Percentiles rank a stretch among this genome's conserved stretches.
These are phyloP conservation scores for Geotrypetes seraphini DNA, from an alignment of 2,797 vertebrate species.

Conservation along the genomic window DNA sequence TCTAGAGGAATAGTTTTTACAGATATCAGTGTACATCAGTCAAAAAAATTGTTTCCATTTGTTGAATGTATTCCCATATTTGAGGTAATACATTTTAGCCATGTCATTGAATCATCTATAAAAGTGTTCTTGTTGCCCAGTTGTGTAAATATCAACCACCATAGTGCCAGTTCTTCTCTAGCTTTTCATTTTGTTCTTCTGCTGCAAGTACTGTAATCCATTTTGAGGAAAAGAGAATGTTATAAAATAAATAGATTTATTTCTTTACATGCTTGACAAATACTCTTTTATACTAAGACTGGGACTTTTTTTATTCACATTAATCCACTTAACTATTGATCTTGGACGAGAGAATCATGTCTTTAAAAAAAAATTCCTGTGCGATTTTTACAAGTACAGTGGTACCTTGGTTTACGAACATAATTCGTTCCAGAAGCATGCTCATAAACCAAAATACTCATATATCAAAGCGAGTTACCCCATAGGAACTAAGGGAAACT, in stretches of 20 bases:
- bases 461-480: too few relatives aligned
- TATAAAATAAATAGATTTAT: slow-evolving; percentile 74
- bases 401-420: too few relatives aligned
- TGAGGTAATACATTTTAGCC: slow-evolving; percentile 34
- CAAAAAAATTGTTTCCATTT: slow-evolving; percentile 20
- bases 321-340: too few relatives aligned
- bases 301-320: too few relatives aligned
- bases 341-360: too few relatives aligned
- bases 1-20: slow-evolving; percentile 48
- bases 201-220: slow-evolving; percentile 62
- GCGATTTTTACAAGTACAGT: too few relatives aligned
- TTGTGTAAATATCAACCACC: slow-evolving; percentile 57
- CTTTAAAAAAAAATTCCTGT: too few relatives aligned
- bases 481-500: too few relatives aligned
- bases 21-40: slow-evolving; percentile 41
- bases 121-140: slow-evolving; percentile 44
- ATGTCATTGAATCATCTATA: slow-evolving; percentile 36
- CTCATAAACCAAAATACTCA: too few relatives aligned
- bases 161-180: slow-evolving; percentile 72
- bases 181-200: slow-evolving; percentile 50
- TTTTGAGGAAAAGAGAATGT: slow-evolving; percentile 48
- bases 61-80: slow-evolving; percentile 39
- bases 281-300: slow-evolving; percentile 21
- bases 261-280: slow-evolving; percentile 58
- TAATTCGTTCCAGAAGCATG: too few relatives aligned